These are phyloP conservation scores for Desmodus rotundus DNA, from an alignment of 2,113 vertebrate genomes.

Conservation along the genomic window DNA sequence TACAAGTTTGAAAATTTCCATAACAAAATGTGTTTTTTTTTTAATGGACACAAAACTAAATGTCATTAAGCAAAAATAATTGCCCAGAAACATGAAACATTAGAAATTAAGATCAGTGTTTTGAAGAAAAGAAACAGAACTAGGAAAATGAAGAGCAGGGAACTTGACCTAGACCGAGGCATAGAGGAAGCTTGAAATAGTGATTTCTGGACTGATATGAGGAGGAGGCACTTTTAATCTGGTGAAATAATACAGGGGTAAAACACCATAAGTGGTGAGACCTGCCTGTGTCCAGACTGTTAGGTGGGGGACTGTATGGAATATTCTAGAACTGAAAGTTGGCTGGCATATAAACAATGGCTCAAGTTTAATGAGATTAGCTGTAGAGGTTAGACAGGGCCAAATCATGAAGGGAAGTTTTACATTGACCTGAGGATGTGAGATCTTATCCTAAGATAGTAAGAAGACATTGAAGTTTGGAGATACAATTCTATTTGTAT, in stretches of 20 bases:
- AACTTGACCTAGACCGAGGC: neutral
- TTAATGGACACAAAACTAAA: neutral
- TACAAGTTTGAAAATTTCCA: neutral
- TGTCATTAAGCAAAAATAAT: constrained; percentile 2
- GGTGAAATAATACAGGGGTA: neutral
- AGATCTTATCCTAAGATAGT: neutral
- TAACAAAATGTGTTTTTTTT: neutral
- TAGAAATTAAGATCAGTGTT: neutral
- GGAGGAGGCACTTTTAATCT: neutral
- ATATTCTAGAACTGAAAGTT: neutral
- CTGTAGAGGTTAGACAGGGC: neutral
- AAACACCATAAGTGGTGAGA: neutral
- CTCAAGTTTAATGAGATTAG: neutral
- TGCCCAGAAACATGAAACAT: neutral
- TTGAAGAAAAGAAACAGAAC: neutral
- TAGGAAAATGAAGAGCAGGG: neutral
- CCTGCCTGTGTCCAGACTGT: neutral
- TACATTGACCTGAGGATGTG: neutral
- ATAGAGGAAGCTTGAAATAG: neutral
- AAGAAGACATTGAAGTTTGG: neutral
- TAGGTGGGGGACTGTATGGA: neutral
- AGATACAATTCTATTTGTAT: too few species aligned
- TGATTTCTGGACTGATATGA: neutral
- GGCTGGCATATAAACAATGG: neutral
- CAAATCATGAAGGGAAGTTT: neutral